Evolutionary conservation across 1,140 invertebrate species (phyloP).

Genomic region (fruit fly (Drosophila melanogaster)): Release_6_plus_ISO1_MT NC_004354.4:9032501-9033000

Average conservation of each 20-base stretch:
- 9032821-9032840: slow-evolving; percentile 27
- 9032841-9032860: slow-evolving; percentile 12
- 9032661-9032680: not conserved
- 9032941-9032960: slow-evolving; percentile 9
- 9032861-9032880: slow-evolving; percentile 47
- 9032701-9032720: slow-evolving; percentile 29
- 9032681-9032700: not conserved
- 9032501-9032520: slow-evolving; percentile 10
- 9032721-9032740: slow-evolving; percentile 63
- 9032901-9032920: slow-evolving; percentile 63
- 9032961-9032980: slow-evolving; percentile 1
- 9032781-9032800: not conserved
- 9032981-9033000: slow-evolving; percentile 11
- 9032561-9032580: not conserved
- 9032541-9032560: slow-evolving; percentile 24
- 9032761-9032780: slow-evolving; percentile 42
- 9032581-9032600: not conserved
- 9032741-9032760: slow-evolving; percentile 49
- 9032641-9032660: too few relatives aligned
- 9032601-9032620: slow-evolving; percentile 11
- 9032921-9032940: slow-evolving; percentile 41
- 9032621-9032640: slow-evolving; percentile 3
- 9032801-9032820: not conserved
- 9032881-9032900: slow-evolving; percentile 70
- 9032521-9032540: slow-evolving; percentile 14